Percentiles rank a stretch among this genome's conserved stretches.
phyloP scores from a whole-genome alignment of 2,797 vertebrate species.

The Cyprinella venusta region DNA sequence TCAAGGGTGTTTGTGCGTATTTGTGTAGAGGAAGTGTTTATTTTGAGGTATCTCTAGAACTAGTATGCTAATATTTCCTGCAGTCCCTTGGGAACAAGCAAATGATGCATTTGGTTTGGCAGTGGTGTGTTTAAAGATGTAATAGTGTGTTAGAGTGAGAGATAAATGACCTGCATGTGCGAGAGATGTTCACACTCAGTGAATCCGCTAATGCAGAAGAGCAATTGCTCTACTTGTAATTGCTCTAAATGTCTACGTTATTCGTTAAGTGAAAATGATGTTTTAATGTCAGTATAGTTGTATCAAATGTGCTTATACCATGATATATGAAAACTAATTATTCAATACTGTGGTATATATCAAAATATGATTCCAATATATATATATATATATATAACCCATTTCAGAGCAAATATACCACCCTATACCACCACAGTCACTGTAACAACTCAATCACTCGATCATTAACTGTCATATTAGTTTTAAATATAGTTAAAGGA shows the following conservation, averaged over 20 bases:
- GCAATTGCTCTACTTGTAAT: constrained; percentile 7
- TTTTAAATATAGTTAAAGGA: neutral
- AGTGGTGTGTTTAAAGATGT: constrained; percentile 19
- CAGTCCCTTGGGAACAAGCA: constrained; percentile 37
- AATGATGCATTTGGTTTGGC: constrained; percentile 49
- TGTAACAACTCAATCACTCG: neutral
- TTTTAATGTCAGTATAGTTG: neutral
- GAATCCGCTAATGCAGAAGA: constrained; percentile 23
- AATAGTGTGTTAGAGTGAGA: constrained; percentile 28
- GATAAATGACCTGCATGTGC: constrained; percentile 24
- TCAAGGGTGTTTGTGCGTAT: constrained; percentile 20
- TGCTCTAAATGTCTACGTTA: neutral
- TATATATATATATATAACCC: no score
- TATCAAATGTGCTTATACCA: neutral
- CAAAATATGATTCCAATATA: neutral
- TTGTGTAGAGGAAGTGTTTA: constrained; percentile 18
- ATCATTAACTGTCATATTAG: neutral
- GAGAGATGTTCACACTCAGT: constrained; percentile 24
- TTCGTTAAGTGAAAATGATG: neutral
- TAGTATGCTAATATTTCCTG: constrained; percentile 9
- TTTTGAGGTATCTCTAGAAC: constrained; percentile 16
- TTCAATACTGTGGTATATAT: neutral
- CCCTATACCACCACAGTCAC: neutral
- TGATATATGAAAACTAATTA: neutral
- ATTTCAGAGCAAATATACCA: no score